Evolutionary conservation across 2,888 invertebrate genomes (phyloP), one percentile per base, ranked within the genome.

Genomic region (Caradrina kadenii): DNA sequence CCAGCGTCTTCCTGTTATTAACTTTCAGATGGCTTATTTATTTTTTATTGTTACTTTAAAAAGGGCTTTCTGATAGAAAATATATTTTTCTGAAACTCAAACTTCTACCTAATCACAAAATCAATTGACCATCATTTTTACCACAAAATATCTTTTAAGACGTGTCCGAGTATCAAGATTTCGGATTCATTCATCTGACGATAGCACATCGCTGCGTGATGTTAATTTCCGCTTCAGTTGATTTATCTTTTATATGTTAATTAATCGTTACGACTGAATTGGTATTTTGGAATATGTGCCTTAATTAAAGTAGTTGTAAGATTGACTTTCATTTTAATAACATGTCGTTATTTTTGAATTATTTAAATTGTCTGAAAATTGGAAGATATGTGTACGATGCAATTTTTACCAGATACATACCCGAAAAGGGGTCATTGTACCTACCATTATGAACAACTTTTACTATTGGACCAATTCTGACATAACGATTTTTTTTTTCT

Each of bases 161-260:
- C 22, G 58, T 39, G 63, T 58, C 56, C 70, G 49, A 49, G 60
- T 67, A 73, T 83, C 81, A 67, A 76, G 81, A 81, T 77, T 74
- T 73, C 55, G 63, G 67, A 62, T 76, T 70, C 74, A 42, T 55
- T 66, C 35, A 53, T 49, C 53, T 62, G 49, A 65, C 50, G 77
- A 77, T 77, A 79, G 70, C 69, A 68, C 56, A 59, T 69, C 74
- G 56, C 42, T 52, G 58, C 56, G 65, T 73, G 83, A 83, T 75
- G 70, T 82, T 76, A 75, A 83, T 83, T 83, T 83, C 83, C 83
- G 82, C 67, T 64, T 55, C 68, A 71, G 58, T 64, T 74, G 73
- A 82, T 81, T 81, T 81, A 83, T 83, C 72, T 66, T 63, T 45
- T 62, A 48, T 22, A 59, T 39, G 68, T 79, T 79, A 79, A 81